phyloP scores from a whole-genome alignment of 2,113 vertebrate species.

The Coregonus clupeaformis region DNA sequence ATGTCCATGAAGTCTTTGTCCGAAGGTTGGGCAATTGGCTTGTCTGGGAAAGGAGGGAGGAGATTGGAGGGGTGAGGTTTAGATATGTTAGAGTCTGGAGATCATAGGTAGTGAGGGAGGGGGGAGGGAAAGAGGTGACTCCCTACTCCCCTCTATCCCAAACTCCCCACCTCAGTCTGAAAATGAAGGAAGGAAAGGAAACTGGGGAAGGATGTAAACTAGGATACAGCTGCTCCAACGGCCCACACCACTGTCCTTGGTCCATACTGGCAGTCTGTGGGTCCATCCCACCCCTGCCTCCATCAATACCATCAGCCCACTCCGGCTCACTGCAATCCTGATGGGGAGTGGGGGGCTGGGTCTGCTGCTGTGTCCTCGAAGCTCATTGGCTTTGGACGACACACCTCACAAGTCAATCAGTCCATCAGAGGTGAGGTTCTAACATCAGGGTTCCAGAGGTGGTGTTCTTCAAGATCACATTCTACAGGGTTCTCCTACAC shows the following conservation, averaged over 20 bases:
- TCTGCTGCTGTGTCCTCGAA: slow-evolving; percentile 13
- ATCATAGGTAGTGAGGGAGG: slow-evolving; percentile 29
- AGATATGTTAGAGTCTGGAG: slow-evolving; percentile 46
- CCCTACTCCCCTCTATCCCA: slow-evolving; percentile 28
- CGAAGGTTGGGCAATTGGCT: slow-evolving; percentile 14
- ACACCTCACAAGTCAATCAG: not conserved
- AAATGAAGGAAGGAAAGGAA: slow-evolving; percentile 2
- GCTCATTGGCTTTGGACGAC: not conserved
- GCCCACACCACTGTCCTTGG: slow-evolving; percentile 11
- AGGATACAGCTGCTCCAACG: slow-evolving; percentile 35
- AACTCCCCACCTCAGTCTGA: slow-evolving; percentile 32
- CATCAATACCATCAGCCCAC: slow-evolving; percentile 20
- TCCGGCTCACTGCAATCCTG: slow-evolving; percentile 8
- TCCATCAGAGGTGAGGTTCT: not conserved
- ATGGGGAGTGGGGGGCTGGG: not conserved
- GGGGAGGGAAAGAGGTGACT: slow-evolving; percentile 7
- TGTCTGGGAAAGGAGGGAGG: slow-evolving; percentile 43
- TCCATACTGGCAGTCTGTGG: not conserved
- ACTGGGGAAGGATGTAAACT: slow-evolving; percentile 46
- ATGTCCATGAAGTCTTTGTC: slow-evolving; percentile 58
- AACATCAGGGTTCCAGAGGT: not conserved
- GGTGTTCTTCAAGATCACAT: not conserved
- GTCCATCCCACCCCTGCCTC: slow-evolving; percentile 10
- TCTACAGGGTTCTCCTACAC: not conserved
- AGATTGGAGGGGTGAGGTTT: not conserved